These are phyloP conservation scores for Morus bassanus DNA, from an alignment of 2,797 vertebrate species.

Conservation along the genomic window DNA sequence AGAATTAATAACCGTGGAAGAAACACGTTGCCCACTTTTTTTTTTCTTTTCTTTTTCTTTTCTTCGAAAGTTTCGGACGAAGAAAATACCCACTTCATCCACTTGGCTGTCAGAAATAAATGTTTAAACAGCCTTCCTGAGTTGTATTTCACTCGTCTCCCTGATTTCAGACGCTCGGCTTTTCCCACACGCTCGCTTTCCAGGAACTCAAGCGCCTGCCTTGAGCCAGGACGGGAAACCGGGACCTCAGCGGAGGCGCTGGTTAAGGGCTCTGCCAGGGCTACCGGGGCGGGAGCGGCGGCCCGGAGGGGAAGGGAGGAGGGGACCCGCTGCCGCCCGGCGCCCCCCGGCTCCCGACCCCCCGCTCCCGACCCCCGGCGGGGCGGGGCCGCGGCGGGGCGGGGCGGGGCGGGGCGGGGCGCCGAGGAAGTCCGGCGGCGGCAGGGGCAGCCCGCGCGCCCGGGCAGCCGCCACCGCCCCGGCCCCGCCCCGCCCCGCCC, in stretches of 20 bases:
- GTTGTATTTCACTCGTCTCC: rapidly evolving
- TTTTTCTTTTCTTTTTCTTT: not conserved
- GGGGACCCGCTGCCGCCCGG: not conserved
- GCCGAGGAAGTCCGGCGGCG: too few relatives aligned
- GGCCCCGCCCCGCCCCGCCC: not conserved
- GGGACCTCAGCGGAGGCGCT: rapidly evolving
- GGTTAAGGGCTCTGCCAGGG: rapidly evolving
- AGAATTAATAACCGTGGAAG: not conserved
- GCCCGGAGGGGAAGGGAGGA: not conserved
- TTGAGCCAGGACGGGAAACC: not conserved
- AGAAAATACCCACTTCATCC: not conserved
- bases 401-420: too few relatives aligned
- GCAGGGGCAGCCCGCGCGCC: too few relatives aligned
- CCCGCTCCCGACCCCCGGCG: too few relatives aligned
- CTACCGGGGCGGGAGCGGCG: rapidly evolving
- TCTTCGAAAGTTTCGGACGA: not conserved
- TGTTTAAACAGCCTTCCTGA: not conserved
- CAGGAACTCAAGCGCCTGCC: not conserved
- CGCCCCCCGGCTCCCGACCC: too few relatives aligned
- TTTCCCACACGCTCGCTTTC: not conserved
- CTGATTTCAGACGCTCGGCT: not conserved
- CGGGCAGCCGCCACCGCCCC: too few relatives aligned
- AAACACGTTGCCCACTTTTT: not conserved
- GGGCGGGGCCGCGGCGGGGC: too few relatives aligned
- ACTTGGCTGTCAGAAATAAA: rapidly evolving